Conservation (phyloP, 2,797 vertebrate species). For the Austrolebias charrua region DNA sequence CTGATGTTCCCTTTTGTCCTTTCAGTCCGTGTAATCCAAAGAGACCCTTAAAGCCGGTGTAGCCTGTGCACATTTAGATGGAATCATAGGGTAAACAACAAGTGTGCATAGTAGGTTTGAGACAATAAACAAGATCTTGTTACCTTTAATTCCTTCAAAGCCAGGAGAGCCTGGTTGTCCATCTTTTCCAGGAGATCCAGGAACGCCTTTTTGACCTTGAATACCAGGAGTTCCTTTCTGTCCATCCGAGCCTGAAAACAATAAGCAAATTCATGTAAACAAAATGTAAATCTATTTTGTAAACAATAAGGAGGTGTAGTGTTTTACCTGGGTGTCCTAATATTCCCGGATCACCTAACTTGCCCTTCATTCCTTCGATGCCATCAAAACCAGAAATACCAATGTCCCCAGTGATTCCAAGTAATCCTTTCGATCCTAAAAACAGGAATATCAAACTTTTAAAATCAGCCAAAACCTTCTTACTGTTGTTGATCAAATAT, state of each 20-base stretch:
- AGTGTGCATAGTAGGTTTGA: background rate
- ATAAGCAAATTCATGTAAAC: background rate
- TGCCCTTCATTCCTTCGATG: slow-evolving; percentile 74
- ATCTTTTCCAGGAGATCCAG: slow-evolving; percentile 80
- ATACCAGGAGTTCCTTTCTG: slow-evolving; percentile 81
- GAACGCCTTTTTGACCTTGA: slow-evolving; percentile 84
- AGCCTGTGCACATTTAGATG: slow-evolving; percentile 76
- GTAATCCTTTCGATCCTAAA: slow-evolving; percentile 69
- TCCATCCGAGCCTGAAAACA: slow-evolving; percentile 77
- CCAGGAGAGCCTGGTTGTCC: slow-evolving; percentile 83
- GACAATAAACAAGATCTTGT: background rate
- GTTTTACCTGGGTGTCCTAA: slow-evolving; percentile 70
- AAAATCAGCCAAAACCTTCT: slow-evolving; percentile 6
- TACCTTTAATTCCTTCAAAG: slow-evolving; percentile 82
- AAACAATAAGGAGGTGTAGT: background rate
- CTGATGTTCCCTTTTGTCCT: slow-evolving; percentile 86
- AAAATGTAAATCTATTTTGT: background rate
- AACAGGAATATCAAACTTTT: slow-evolving; percentile 13
- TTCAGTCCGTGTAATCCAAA: slow-evolving; percentile 88
- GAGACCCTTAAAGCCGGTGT: slow-evolving; percentile 84
- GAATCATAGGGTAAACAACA: background rate
- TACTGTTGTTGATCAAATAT: background rate
- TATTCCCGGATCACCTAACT: slow-evolving; percentile 63
- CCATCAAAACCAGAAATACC: slow-evolving; percentile 76
- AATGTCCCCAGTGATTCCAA: slow-evolving; percentile 64